phyloP scores from a whole-genome alignment of 2,797 vertebrate genomes.

The Sternarchorhynchus goeldii region DNA sequence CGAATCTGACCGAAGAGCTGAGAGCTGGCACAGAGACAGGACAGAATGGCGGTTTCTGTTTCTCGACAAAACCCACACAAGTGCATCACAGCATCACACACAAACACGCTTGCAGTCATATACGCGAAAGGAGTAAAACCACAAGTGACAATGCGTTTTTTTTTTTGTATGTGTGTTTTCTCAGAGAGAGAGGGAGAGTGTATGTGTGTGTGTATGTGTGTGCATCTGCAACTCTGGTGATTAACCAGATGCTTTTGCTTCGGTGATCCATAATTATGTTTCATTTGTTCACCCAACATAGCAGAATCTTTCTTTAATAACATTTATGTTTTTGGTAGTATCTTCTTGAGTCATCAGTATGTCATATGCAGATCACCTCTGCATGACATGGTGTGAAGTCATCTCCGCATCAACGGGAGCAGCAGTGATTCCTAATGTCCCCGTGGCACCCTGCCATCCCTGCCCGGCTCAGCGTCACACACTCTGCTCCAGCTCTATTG shows the following conservation, averaged over 20 bases:
- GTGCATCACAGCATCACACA: slow-evolving; percentile 43
- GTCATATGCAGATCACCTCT: not conserved
- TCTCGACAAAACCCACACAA: slow-evolving; percentile 56
- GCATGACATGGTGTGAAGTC: not conserved
- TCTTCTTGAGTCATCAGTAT: not conserved
- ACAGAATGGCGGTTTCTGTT: slow-evolving; percentile 51
- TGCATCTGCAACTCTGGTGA: not conserved
- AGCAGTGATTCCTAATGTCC: not conserved
- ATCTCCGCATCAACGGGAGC: not conserved
- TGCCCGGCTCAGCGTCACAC: too few relatives aligned
- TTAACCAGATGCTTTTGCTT: not conserved
- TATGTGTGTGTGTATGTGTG: slow-evolving; percentile 16
- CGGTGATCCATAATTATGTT: too few relatives aligned
- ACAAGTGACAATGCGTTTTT: slow-evolving; percentile 51
- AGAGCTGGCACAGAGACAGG: slow-evolving; percentile 17
- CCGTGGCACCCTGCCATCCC: too few relatives aligned
- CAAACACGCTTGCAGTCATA: slow-evolving; percentile 38
- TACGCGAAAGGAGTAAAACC: slow-evolving; percentile 40
- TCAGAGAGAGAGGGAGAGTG: slow-evolving; percentile 11
- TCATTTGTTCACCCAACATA: not conserved
- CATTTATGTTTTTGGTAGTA: not conserved
- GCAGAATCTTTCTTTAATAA: not conserved
- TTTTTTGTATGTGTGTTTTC: slow-evolving; percentile 31
- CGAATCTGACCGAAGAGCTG: slow-evolving; percentile 17
- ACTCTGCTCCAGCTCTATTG: too few relatives aligned